These are phyloP conservation scores for Tetrax tetrax DNA, from an alignment of 2,113 vertebrate species.

Conservation along the genomic window DNA sequence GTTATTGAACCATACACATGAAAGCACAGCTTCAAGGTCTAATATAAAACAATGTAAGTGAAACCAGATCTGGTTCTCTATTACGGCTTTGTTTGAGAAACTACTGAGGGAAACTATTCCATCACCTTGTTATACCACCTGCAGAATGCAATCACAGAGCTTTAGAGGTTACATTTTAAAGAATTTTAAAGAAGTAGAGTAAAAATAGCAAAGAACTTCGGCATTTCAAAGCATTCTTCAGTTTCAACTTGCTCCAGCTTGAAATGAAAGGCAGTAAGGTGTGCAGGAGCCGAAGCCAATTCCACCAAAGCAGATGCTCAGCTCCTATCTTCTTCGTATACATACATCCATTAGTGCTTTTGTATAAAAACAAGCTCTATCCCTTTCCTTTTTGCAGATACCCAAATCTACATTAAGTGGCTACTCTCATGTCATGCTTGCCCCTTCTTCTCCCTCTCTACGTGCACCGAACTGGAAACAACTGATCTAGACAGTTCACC, in stretches of 20 bases:
- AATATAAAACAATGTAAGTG: background rate
- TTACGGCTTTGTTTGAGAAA: background rate
- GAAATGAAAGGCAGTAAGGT: background rate
- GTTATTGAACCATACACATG: background rate
- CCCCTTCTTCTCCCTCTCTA: background rate
- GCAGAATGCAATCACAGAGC: background rate
- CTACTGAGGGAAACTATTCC: background rate
- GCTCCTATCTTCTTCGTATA: background rate
- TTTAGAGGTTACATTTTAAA: background rate
- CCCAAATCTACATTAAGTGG: background rate
- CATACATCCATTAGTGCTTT: background rate
- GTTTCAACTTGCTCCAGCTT: background rate
- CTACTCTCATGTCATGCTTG: background rate
- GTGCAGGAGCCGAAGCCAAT: background rate
- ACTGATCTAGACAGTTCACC: background rate
- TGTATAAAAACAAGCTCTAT: background rate
- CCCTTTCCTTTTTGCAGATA: background rate
- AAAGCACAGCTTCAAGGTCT: background rate
- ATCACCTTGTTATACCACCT: background rate
- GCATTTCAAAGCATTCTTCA: background rate
- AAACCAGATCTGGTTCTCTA: background rate
- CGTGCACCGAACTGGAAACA: background rate
- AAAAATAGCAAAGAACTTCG: background rate
- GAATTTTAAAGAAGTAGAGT: background rate
- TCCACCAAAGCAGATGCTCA: background rate